Evolutionary conservation across 2,888 invertebrate species (phyloP), one percentile per base, ranked within the genome.

Genomic region (Unio delphinus): DNA sequence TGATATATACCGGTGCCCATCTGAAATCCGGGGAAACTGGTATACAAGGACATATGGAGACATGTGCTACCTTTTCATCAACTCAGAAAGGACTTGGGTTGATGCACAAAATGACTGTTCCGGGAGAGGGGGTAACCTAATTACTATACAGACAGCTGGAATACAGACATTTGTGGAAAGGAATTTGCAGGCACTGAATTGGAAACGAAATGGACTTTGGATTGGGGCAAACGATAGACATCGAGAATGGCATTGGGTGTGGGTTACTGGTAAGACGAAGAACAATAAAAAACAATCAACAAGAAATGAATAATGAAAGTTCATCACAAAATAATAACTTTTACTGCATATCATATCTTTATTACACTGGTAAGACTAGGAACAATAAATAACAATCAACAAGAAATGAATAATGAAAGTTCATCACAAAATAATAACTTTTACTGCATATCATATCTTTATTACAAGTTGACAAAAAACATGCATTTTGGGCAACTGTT

Each of bases 151-250:
- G 20, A 72, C 76, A 61, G 59, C 72, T 4, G 73, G 72, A n/a
- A 83, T 81, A 55, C 86, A 87, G 73, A 23, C 7, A 56, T 28
- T 80, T 67, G 60, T 82, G 60, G 63, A 75, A 59, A 45, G 59
- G 34, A 68, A 68, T 28, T 65, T 84, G 55, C 68, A 72, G 34
- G 56, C 55, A 4, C 70, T 84, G 8, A 62, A 70, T 18, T 86
- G 86, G 84, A 70, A 69, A 1, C 80, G 76, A 54, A 82, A 85
- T 61, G 85, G 85, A 6, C 73, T 87, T 26, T 88, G 88, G 88
- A 83, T 87, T 23, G 88, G 88, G n/a, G 83, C 85, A 0, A 76
- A 84, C 18, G 88, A 88, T 68, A 62, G 67, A 15, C 61, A 77
- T n/a, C 64, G 73, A 8, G 87, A 87, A 63, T 67, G 76, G 60